phyloP scores from a whole-genome alignment of 2,797 vertebrate genomes.

The Argentina silus region DNA sequence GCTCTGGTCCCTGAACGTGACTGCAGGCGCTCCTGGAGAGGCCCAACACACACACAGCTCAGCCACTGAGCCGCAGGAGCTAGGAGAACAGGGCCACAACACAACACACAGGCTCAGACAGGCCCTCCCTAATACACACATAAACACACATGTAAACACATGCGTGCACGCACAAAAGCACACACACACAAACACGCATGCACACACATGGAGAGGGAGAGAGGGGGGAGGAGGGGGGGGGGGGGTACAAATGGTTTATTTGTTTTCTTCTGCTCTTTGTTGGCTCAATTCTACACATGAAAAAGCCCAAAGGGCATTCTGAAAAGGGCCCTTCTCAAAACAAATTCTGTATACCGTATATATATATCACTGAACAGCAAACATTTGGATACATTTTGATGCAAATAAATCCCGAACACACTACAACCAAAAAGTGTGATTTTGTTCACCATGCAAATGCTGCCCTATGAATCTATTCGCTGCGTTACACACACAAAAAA shows the following conservation, averaged over 20 bases:
- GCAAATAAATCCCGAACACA: neutral
- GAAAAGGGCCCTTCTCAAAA: no score
- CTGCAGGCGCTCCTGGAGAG: slow-evolving; percentile 18
- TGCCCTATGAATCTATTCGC: neutral
- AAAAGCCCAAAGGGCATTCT: no score
- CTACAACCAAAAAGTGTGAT: neutral
- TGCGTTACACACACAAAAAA: neutral
- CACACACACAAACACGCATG: no score
- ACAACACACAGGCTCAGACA: no score
- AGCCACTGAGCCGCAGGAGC: slow-evolving; percentile 30
- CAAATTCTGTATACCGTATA: neutral
- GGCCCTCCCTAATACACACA: no score
- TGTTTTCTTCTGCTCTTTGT: no score
- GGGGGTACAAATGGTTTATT: no score
- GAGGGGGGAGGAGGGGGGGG: no score
- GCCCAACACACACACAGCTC: neutral
- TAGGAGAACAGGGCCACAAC: neutral
- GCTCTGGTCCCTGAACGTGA: slow-evolving; percentile 28
- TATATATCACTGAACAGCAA: neutral
- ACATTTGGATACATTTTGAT: neutral
- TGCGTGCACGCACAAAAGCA: no score
- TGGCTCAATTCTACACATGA: no score
- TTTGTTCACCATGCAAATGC: neutral
- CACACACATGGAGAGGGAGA: no score
- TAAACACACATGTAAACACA: no score